These are phyloP conservation scores for Ellobium chinense DNA, from an alignment of 2,888 invertebrate genomes.

Conservation along the genomic window DNA sequence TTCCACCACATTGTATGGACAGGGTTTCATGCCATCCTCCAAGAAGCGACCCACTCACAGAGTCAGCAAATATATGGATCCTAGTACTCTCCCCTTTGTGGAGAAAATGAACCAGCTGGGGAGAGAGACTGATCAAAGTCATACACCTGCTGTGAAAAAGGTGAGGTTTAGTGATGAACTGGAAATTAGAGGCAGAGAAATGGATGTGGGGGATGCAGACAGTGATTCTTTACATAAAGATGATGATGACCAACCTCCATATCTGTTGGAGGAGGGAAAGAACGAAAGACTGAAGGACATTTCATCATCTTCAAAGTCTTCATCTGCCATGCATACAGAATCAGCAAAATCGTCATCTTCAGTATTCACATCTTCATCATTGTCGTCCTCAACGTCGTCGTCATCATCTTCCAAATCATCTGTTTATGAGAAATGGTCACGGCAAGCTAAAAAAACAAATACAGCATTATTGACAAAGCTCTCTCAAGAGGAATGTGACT, in stretches of 20 bases:
- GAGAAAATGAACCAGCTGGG: constrained; percentile 4
- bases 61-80: constrained; percentile 24
- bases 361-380: not conserved
- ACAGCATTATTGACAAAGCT: no score
- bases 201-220: not conserved
- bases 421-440: no score
- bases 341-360: not conserved
- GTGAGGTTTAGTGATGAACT: constrained; percentile 41
- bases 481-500: not conserved
- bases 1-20: constrained; percentile 6
- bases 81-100: not conserved
- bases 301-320: not conserved
- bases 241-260: no score
- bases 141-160: not conserved
- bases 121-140: not conserved
- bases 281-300: not conserved
- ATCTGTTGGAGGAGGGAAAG: no score
- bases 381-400: not conserved
- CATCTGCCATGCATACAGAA: not conserved
- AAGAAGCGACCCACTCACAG: not conserved
- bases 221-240: not conserved
- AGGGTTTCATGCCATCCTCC: not conserved
- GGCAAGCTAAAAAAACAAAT: no score
- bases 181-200: constrained; percentile 11
- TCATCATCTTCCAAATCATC: not conserved